phyloP scores from a whole-genome alignment of 2,113 vertebrate species.

The Sinocyclocheilus anshuiensis region DNA sequence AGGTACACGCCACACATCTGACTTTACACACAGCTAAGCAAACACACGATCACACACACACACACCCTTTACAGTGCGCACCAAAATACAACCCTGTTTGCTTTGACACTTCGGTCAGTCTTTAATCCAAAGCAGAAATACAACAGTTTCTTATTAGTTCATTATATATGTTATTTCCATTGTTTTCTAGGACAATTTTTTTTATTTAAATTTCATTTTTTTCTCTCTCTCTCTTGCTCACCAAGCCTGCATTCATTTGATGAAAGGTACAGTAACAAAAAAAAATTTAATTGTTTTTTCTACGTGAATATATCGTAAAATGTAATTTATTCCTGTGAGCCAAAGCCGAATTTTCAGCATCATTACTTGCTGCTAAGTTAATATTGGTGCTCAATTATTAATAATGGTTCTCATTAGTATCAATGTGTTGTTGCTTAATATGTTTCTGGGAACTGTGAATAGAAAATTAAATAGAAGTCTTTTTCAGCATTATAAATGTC shows the following conservation, averaged over 20 bases:
- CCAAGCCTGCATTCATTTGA: neutral
- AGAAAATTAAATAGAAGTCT: too few relatives aligned
- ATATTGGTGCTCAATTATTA: too few relatives aligned
- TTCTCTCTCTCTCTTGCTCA: too few relatives aligned
- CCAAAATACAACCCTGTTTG: neutral
- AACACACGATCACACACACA: slow-evolving; percentile 2
- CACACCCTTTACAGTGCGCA: neutral
- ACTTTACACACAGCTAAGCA: slow-evolving; percentile 30
- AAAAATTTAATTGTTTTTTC: neutral
- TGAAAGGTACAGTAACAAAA: neutral
- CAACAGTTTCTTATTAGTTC: neutral
- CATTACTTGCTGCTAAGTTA: neutral
- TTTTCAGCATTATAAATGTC: too few relatives aligned
- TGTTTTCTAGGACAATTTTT: neutral
- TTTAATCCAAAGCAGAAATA: neutral
- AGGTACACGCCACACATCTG: slow-evolving; percentile 77
- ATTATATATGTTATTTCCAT: neutral
- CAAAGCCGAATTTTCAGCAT: neutral
- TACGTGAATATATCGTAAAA: too few relatives aligned
- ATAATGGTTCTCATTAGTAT: too few relatives aligned
- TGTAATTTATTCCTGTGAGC: neutral
- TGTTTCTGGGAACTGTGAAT: too few relatives aligned
- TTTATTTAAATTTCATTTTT: too few relatives aligned
- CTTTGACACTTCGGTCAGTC: neutral
- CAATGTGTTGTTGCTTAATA: too few relatives aligned